A percentile compares a stretch with the other conserved stretches of the same genome.
Conservation (phyloP, 1,140 invertebrate genomes). For the Caenorhabditis inopinata region DNA sequence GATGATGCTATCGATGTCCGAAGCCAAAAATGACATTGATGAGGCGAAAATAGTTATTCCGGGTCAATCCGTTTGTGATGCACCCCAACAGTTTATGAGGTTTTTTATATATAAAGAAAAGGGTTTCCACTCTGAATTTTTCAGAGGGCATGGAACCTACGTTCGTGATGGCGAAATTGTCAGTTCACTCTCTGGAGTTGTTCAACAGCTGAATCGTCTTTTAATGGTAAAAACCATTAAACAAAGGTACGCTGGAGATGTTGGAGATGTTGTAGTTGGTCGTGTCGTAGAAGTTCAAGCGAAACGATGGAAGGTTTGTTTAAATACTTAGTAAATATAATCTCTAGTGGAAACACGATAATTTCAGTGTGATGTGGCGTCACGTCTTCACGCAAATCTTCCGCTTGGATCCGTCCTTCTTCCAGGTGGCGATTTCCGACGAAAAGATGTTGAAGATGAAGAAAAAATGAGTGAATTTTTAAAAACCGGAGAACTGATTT, state of each 20-base stretch:
- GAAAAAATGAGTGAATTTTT: slow-evolving; percentile 92
- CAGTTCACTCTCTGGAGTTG: slow-evolving; percentile 87
- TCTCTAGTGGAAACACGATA: background rate
- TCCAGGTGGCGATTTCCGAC: slow-evolving; percentile 89
- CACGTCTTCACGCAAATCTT: slow-evolving; percentile 83
- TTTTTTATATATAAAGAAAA: background rate
- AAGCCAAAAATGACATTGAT: background rate
- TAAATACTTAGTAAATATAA: background rate
- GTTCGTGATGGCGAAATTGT: slow-evolving; percentile 76
- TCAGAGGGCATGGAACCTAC: slow-evolving; percentile 94
- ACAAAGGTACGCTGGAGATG: slow-evolving; percentile 79
- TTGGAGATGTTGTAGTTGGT: slow-evolving; percentile 94
- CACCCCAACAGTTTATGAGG: slow-evolving; percentile 28
- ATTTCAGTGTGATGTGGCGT: slow-evolving; percentile 76
- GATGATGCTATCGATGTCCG: slow-evolving; percentile 17
- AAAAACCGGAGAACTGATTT: slow-evolving; percentile 92
- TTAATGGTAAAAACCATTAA: slow-evolving; percentile 86
- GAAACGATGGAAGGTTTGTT: slow-evolving; percentile 79
- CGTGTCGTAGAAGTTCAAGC: slow-evolving; percentile 83
- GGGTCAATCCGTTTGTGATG: background rate
- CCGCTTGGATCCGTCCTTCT: slow-evolving; percentile 90
- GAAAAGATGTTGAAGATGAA: slow-evolving; percentile 92
- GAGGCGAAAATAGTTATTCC: slow-evolving; percentile 1
- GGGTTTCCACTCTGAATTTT: too few relatives aligned
- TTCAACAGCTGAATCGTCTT: slow-evolving; percentile 90